These are phyloP conservation scores for Atta cephalotes DNA, from an alignment of 1,140 invertebrate species.

Conservation along the genomic window DNA sequence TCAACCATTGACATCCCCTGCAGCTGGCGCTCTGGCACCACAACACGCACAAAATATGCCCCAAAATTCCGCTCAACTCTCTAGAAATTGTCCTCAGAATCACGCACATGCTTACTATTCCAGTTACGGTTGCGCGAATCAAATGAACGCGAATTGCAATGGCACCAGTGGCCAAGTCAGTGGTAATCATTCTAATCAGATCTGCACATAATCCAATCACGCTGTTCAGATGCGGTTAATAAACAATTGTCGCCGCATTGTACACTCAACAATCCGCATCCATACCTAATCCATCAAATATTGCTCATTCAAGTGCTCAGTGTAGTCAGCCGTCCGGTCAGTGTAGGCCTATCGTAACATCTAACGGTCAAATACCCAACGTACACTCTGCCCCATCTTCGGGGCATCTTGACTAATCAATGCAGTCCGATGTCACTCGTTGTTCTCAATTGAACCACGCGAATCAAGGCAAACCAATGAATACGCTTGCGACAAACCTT, in stretches of 20 bases:
- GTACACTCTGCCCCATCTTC: slow-evolving; percentile 58
- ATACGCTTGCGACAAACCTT: slow-evolving; percentile 31
- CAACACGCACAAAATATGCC: slow-evolving; percentile 84
- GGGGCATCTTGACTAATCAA: slow-evolving; percentile 50
- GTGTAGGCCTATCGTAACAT: slow-evolving; percentile 66
- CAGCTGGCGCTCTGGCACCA: slow-evolving; percentile 87
- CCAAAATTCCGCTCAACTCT: slow-evolving; percentile 86
- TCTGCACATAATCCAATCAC: slow-evolving; percentile 66
- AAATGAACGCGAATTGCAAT: slow-evolving; percentile 76
- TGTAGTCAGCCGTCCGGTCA: slow-evolving; percentile 66
- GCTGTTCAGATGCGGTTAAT: slow-evolving; percentile 70
- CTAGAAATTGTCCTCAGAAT: slow-evolving; percentile 84
- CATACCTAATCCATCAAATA: slow-evolving; percentile 21
- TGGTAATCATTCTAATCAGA: slow-evolving; percentile 69
- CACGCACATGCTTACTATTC: slow-evolving; percentile 80
- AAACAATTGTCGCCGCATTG: slow-evolving; percentile 79
- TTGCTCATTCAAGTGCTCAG: slow-evolving; percentile 63
- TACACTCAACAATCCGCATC: slow-evolving; percentile 61
- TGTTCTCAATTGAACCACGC: slow-evolving; percentile 71
- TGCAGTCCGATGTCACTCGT: slow-evolving; percentile 72
- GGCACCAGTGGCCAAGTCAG: slow-evolving; percentile 67
- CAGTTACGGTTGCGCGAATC: slow-evolving; percentile 78
- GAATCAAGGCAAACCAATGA: slow-evolving; percentile 67
- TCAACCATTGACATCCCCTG: slow-evolving; percentile 88
- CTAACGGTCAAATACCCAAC: slow-evolving; percentile 70